phyloP scores from a whole-genome alignment of 2,888 invertebrate species.

The Pachliopta kotzebuea region DNA sequence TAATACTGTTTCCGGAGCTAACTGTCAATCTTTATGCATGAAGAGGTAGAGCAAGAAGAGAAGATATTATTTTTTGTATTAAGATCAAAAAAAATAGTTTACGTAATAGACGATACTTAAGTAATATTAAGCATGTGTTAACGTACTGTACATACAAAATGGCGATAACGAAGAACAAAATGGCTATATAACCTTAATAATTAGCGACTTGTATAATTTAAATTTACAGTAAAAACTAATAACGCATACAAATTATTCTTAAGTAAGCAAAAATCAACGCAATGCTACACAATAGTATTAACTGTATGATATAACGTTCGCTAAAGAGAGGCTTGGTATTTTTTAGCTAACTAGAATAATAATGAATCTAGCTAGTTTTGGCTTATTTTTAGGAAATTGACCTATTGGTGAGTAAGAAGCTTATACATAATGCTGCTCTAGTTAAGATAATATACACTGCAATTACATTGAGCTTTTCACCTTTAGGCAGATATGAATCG shows the following conservation, averaged over 20 bases:
- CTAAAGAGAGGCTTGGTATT: constrained; percentile 9
- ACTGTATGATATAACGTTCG: constrained; percentile 14
- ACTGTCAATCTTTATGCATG: no score
- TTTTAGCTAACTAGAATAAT: constrained; percentile 7
- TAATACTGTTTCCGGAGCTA: no score
- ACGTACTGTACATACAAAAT: not conserved
- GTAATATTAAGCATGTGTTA: not conserved
- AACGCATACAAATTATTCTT: constrained; percentile 18
- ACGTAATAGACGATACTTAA: not conserved
- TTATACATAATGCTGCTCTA: constrained; percentile 1
- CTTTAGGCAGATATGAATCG: no score
- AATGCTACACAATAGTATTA: constrained; percentile 7
- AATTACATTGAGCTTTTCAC: no score
- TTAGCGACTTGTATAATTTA: constrained; percentile 26
- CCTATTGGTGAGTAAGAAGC: no score
- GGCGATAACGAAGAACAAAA: constrained; percentile 6
- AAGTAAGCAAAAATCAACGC: constrained; percentile 10
- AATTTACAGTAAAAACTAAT: constrained; percentile 17
- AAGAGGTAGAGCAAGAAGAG: no score
- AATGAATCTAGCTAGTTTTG: constrained; percentile 11
- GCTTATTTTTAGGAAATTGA: constrained; percentile 20
- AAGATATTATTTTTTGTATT: no score
- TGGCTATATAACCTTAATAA: constrained; percentile 18
- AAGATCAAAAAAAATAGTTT: not conserved
- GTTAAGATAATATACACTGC: no score